Conservation (phyloP, 2,113 vertebrate species). For the Narcine bancroftii region DNA sequence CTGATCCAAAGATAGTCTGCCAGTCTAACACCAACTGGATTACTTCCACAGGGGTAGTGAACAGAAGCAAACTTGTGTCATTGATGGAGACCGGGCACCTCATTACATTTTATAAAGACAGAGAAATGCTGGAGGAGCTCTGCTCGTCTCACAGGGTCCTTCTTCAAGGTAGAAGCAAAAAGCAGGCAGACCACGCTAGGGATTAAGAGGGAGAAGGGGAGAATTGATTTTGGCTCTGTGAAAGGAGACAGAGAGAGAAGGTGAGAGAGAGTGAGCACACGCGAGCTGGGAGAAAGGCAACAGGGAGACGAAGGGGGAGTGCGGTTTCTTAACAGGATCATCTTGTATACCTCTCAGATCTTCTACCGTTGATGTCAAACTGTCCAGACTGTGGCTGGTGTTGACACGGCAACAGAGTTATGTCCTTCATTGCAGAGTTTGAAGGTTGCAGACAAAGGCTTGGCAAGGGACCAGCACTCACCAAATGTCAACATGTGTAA, state of each 20-base stretch:
- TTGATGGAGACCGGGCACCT: neutral
- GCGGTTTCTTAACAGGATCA: too few species aligned
- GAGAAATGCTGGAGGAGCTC: too few species aligned
- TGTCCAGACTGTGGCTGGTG: neutral
- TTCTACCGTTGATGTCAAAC: neutral
- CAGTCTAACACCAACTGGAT: neutral
- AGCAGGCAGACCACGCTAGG: too few species aligned
- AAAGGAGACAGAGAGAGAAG: too few species aligned
- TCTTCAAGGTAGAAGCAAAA: too few species aligned
- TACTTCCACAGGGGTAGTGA: neutral
- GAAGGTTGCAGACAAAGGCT: neutral
- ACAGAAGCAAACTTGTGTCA: neutral
- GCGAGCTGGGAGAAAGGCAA: too few species aligned
- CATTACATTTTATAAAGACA: too few species aligned
- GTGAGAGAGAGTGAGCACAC: too few species aligned
- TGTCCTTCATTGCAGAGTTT: neutral
- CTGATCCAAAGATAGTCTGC: neutral
- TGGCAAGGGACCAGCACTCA: neutral
- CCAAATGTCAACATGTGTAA: constrained; percentile 5
- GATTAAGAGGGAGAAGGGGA: too few species aligned
- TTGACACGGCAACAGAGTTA: neutral
- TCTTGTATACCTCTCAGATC: neutral
- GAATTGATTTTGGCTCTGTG: too few species aligned
- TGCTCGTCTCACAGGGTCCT: too few species aligned
- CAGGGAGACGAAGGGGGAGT: too few species aligned